Evolutionary conservation across 2,113 vertebrate genomes (phyloP).

Genomic region (Zosterops pallidus): DNA sequence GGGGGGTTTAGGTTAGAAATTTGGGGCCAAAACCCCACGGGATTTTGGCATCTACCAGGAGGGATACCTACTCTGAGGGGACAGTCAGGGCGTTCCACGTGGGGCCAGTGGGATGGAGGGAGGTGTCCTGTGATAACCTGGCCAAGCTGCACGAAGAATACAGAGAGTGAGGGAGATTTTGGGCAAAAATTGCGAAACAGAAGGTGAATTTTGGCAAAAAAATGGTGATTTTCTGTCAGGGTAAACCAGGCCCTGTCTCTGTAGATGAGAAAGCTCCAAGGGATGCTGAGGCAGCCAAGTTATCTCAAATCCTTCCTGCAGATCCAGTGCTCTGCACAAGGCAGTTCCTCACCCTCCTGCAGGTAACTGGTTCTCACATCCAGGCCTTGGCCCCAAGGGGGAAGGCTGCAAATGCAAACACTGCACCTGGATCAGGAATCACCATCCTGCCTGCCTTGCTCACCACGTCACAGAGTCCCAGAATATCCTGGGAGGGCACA

Average conservation of each 20-base stretch:
- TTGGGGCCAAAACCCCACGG: no score
- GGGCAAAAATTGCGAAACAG: no score
- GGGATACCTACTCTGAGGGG: no score
- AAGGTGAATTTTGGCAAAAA: no score
- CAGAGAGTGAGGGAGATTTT: no score
- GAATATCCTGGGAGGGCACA: background rate
- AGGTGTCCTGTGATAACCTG: no score
- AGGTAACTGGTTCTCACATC: rapidly evolving
- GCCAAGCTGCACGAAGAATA: no score
- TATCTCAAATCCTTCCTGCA: background rate
- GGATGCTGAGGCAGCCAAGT: background rate
- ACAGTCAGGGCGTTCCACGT: no score
- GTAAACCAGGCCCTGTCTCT: background rate
- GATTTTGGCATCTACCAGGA: no score
- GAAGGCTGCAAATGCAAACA: background rate
- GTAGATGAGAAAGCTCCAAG: background rate
- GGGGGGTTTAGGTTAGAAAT: no score
- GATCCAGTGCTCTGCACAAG: background rate
- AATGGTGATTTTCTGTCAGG: no score
- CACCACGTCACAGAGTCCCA: rapidly evolving
- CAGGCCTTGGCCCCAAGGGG: background rate
- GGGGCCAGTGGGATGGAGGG: no score
- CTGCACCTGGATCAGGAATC: background rate
- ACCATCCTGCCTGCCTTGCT: background rate
- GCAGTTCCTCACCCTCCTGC: background rate